Evolutionary conservation across 2,113 vertebrate genomes (phyloP), one percentile per base, ranked within the genome.

Genomic region (Corythaeola cristata): DNA sequence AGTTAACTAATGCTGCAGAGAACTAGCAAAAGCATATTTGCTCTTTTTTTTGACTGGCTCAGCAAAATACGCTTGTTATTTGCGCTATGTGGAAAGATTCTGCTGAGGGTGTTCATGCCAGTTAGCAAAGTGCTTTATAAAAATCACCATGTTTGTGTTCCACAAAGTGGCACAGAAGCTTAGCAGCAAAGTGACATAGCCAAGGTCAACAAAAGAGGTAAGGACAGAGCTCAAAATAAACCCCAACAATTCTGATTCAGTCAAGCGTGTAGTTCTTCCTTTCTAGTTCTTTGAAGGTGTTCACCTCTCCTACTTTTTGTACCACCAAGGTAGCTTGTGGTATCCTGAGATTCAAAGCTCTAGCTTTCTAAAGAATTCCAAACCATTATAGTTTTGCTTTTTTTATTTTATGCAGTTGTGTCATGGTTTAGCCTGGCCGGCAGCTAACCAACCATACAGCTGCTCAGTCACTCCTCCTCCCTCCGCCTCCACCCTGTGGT

Each of bases 71-170:
- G 1, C 50, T 85, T 96, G 56, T 69, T 93, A 55, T 92, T 95
- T 96, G 72, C 35, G 50, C 83, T 86, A 32, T 7, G 5, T 11
- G 49, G 81, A 72, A 93, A 93, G 79, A 84, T 85, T 92, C 95
- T 96, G 64, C 94, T 87, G 92, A 92, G 81, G 33, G 14, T 87
- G 52, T 92, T 90, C 44, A 11, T 86, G 90, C 79, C 79, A 82
- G 49, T 81, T 92, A 75, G 83, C 49, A 66, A 89, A 94, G 67
- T 66, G 82, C 78, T 71, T 96, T 94, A 45, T 37, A 69, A 55
- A 94, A 95, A 62, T 90, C 76, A 66, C 73, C 22, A 13, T 47
- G 11, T 12, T 63, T 68, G 35, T 75, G n/a, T 90, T 90, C 28
- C 26, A 45, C n/a, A 21, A 71, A 84, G 60, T 63, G 52, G 39